Evolutionary conservation across 2,888 invertebrate species (phyloP).

Genomic region (Merodon equestris): DNA sequence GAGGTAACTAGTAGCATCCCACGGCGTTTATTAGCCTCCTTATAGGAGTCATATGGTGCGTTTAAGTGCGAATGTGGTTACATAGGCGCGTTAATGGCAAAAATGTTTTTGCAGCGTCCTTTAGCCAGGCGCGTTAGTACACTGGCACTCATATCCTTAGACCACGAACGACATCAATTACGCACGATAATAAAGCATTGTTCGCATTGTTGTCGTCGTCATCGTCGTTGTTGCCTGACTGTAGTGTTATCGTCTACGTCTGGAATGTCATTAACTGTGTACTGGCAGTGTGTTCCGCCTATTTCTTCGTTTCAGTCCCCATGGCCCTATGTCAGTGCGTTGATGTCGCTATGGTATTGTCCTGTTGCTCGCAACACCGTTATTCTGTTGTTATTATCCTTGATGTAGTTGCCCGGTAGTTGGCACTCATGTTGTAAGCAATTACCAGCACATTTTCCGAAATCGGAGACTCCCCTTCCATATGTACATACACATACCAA

Average conservation of each 20-base stretch:
- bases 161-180: slow-evolving; percentile 47
- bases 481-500: slow-evolving; percentile 19
- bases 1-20: no score
- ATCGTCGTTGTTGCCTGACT: slow-evolving; percentile 8
- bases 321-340: no score
- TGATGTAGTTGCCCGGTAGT: slow-evolving; percentile 35
- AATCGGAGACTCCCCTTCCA: not conserved
- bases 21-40: not conserved
- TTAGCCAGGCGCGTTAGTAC: slow-evolving; percentile 20
- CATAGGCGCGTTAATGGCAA: slow-evolving; percentile 44
- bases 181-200: slow-evolving; percentile 61
- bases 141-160: not conserved
- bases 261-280: slow-evolving; percentile 31
- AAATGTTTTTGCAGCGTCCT: slow-evolving; percentile 68
- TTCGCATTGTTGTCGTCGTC: slow-evolving; percentile 23
- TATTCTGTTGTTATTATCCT: slow-evolving; percentile 26
- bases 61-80: not conserved
- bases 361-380: slow-evolving; percentile 13
- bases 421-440: slow-evolving; percentile 63
- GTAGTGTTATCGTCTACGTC: slow-evolving; percentile 7
- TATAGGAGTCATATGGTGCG: slow-evolving; percentile 13
- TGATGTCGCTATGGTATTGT: not conserved
- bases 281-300: slow-evolving; percentile 2
- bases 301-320: not conserved
- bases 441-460: slow-evolving; percentile 42